These are phyloP conservation scores for Hemibagrus wyckioides DNA, from an alignment of 2,113 vertebrate species.

Conservation along the genomic window DNA sequence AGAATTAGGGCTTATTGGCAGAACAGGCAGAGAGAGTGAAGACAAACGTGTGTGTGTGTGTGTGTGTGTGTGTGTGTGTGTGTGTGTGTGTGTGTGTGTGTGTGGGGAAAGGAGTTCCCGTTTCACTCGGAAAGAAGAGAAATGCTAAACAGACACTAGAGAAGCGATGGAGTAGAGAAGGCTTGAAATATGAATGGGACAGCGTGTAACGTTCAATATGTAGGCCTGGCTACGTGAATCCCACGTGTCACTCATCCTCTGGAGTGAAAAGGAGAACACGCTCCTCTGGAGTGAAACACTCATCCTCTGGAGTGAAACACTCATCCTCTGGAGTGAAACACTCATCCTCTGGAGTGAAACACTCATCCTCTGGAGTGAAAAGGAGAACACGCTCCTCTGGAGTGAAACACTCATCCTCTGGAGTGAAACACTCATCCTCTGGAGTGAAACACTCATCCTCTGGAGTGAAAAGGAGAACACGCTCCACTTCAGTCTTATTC, in stretches of 20 bases:
- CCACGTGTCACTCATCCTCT: background rate
- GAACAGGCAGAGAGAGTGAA: background rate
- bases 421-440: no score
- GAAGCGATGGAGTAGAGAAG: background rate
- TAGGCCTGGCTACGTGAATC: background rate
- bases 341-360: no score
- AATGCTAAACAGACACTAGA: slow-evolving; percentile 6
- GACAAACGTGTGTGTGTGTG: background rate
- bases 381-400: no score
- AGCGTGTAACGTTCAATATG: background rate
- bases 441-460: no score
- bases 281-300: no score
- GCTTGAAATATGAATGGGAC: background rate
- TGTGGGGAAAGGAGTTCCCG: background rate
- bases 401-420: no score
- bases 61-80: background rate
- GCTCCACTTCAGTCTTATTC: background rate
- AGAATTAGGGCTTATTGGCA: background rate
- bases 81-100: background rate
- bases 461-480: background rate
- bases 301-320: no score
- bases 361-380: no score
- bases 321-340: no score
- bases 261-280: background rate
- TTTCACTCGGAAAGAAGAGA: background rate